Base-by-base conservation (phyloP, 2,113 vertebrate species). In the Prolemur simus region DNA sequence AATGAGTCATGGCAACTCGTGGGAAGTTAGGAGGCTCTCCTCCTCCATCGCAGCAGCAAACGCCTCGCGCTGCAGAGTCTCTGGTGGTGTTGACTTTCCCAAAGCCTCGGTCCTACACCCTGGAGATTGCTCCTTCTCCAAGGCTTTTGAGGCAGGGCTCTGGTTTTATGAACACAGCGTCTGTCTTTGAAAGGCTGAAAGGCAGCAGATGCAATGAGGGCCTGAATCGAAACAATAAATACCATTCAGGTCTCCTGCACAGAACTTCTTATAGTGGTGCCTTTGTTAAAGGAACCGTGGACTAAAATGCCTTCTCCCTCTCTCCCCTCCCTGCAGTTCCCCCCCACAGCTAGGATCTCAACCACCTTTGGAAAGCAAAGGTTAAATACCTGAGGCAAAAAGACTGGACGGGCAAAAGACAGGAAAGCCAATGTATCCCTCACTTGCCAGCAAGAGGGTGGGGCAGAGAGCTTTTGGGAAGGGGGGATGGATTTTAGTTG, bases 131-230 rank as follows among this genome's bases (percentile, higher is more conserved):
- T 68, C 73, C 74, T 93, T 89, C 94, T 88, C 81, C 68, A 66
- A 94, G 92, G 95, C 87, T 95, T 95, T 97, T 98, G 98, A 98
- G 97, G 97, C 84, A 93, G 98, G 98, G 98, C 98, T 98, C 98
- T 98, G 96, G 97, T 98, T 98, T 99, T 99, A 99, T 99, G 99
- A 99, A 99, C 98, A 98, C 98, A 98, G 98, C 96, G 98, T 99
- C 99, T 99, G 99, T 98, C 98, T 99, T 98, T 99, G 99, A 99
- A 99, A 99, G 99, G 98, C 98, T 99, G 99, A 99, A 99, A 99
- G 99, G 98, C 98, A 98, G 98, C 98, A 99, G 99, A 99, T 99
- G 99, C 98, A 99, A 98, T 96, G 98, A 98, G 98, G 98, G 98
- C 98, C 99, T 95, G 93, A 96, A 97, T 96, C 97, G 98, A 99